Evolutionary conservation across 2,113 vertebrate species (phyloP).

Genomic region (Stegastes partitus): DNA sequence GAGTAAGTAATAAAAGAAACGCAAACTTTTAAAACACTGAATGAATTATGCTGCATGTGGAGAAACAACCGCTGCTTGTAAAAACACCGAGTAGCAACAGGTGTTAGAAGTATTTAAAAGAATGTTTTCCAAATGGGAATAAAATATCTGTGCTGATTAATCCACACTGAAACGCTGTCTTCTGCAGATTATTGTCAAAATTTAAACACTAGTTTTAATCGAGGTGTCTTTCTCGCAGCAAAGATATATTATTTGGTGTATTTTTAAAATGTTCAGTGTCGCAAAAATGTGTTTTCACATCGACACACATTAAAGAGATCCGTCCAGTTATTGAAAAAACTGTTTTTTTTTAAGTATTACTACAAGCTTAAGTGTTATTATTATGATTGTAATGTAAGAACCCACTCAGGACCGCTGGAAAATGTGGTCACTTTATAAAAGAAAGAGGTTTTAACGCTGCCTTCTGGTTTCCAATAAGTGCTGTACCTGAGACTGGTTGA

Average conservation of each 20-base stretch:
- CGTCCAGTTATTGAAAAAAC: neutral
- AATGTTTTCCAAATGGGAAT: neutral
- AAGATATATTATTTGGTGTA: too few relatives aligned
- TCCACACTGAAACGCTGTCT: too few relatives aligned
- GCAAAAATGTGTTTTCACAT: too few relatives aligned
- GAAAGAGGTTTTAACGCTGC: neutral
- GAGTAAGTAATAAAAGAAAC: slow-evolving; percentile 67
- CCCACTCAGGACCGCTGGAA: neutral
- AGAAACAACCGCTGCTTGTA: neutral
- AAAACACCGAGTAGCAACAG: neutral
- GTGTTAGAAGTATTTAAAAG: neutral
- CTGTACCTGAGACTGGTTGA: neutral
- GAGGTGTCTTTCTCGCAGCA: too few relatives aligned
- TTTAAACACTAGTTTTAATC: too few relatives aligned
- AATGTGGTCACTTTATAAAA: neutral
- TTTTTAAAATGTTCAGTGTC: too few relatives aligned
- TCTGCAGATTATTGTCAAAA: neutral
- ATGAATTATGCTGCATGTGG: neutral
- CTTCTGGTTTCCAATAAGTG: neutral
- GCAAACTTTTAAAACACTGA: too few relatives aligned
- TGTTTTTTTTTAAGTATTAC: neutral
- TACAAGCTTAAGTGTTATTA: neutral
- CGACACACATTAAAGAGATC: neutral
- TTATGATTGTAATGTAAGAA: neutral
- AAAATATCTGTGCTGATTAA: neutral